These are phyloP conservation scores for Megalurothrips usitatus DNA, from an alignment of 2,888 invertebrate species.

Conservation along the genomic window DNA sequence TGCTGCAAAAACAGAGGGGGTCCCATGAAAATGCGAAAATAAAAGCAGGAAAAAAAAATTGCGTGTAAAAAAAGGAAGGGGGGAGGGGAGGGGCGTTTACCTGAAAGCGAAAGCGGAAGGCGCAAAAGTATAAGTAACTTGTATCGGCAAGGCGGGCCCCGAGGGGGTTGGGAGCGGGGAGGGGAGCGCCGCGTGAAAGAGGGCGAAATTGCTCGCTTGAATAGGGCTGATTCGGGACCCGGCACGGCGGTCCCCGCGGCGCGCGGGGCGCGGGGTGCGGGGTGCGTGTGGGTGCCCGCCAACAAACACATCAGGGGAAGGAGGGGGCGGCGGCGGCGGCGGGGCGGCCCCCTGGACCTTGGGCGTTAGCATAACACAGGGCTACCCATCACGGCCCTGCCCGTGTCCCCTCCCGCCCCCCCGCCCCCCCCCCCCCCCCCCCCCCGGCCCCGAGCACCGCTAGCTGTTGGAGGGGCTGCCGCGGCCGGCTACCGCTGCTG, in stretches of 20 bases:
- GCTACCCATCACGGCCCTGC: not conserved
- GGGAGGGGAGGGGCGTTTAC: not conserved
- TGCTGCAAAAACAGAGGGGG: not conserved
- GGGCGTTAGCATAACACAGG: too few species aligned
- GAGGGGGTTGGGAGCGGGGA: not conserved
- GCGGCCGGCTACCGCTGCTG: not conserved
- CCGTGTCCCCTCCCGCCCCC: not conserved
- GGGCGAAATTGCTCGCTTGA: conserved; percentile 15
- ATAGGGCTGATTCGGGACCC: conserved; percentile 2
- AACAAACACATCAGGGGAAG: not conserved
- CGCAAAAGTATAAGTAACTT: not conserved
- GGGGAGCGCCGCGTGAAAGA: not conserved
- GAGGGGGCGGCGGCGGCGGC: not conserved
- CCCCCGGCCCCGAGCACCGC: not conserved
- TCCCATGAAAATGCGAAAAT: not conserved
- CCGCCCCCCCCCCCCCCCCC: not conserved
- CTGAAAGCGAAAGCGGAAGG: not conserved
- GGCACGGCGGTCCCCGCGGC: not conserved
- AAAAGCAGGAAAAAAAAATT: not conserved
- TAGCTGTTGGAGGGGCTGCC: not conserved
- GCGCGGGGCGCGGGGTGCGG: not conserved
- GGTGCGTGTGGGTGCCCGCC: too few species aligned
- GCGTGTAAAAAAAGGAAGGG: not conserved
- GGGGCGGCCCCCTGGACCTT: not conserved
- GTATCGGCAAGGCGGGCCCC: not conserved